These are phyloP conservation scores for Halichoeres trimaculatus DNA, from an alignment of 2,113 vertebrate species.

Conservation along the genomic window DNA sequence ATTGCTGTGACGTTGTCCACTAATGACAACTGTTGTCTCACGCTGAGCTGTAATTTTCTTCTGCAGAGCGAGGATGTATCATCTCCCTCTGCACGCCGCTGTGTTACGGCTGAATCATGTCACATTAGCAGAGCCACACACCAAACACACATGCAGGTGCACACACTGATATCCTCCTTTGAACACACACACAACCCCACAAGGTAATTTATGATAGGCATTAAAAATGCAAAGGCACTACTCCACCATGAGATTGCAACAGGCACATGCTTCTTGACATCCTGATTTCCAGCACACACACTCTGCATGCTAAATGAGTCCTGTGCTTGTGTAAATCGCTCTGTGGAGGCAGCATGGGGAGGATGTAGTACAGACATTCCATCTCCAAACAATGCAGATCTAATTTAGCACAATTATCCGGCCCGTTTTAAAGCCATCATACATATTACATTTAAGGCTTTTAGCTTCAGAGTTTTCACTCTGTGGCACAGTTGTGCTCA, in stretches of 20 bases:
- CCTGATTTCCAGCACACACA: conserved; percentile 38
- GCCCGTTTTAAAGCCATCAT: neutral
- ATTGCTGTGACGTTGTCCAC: conserved; percentile 20
- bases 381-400: conserved; percentile 39
- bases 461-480: neutral
- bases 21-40: conserved; percentile 23
- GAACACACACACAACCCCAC: conserved; percentile 2
- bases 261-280: conserved; percentile 39
- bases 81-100: neutral
- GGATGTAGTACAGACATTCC: conserved; percentile 16
- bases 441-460: conserved; percentile 8
- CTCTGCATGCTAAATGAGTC: conserved; percentile 40
- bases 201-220: conserved; percentile 58
- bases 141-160: neutral
- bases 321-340: conserved; percentile 15
- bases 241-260: conserved; percentile 53
- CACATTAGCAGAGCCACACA: conserved; percentile 28
- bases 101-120: conserved; percentile 36
- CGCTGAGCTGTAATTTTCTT: conserved; percentile 43
- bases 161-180: neutral
- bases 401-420: conserved; percentile 17
- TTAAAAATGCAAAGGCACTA: conserved; percentile 61
- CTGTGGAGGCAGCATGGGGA: conserved; percentile 15
- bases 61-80: conserved; percentile 11
- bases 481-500: neutral